Evolutionary conservation across 1,140 invertebrate genomes (phyloP), one percentile per base, ranked within the genome.

Genomic region (Delia radicum): DNA sequence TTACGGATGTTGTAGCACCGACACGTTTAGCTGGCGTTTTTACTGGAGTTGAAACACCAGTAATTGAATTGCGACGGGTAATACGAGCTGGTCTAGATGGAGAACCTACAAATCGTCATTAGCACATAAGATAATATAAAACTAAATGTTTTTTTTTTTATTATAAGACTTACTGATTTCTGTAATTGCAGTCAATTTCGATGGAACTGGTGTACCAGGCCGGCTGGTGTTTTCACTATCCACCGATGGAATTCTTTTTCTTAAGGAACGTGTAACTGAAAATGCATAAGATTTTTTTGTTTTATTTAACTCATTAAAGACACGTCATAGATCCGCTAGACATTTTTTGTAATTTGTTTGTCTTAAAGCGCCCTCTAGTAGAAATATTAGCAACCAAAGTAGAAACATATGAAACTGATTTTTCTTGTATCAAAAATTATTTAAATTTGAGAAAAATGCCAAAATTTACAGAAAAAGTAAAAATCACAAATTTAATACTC

Each of bases 221-320:
- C 83, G 78, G 48, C 74, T 81, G 6, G 77, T 67, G 6, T 73
- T 71, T 7, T 83, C 61, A 78, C 75, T 42, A 72, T 73, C 29
- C 78, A 85, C 74, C 76, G 63, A 28, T 77, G 80, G 8, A 12
- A 77, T 28, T 8, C 83, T 80, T 21, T 80, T 79, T 10, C 81
- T 77, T 5, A 75, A 71, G 10, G 81, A 79, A n/a, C 83, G 81
- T 12, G 83, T 84, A 8, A 80, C 83, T 82, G 15, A 18, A 71
- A 46, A 73, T 6, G 26, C 31, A 73, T 33, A 10, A 28, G 12
- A 42, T 42, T 42, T 10, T 42, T 42, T 42, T 42, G 0, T 1
- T 42, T 5, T 10, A 5, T 37, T 12, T 37, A n/a, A n/a, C n/a
- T n/a, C n/a, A n/a, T n/a, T n/a, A n/a, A n/a, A n/a, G n/a, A n/a